These are phyloP conservation scores for Lota lota DNA, from an alignment of 2,113 vertebrate genomes.

Conservation along the genomic window DNA sequence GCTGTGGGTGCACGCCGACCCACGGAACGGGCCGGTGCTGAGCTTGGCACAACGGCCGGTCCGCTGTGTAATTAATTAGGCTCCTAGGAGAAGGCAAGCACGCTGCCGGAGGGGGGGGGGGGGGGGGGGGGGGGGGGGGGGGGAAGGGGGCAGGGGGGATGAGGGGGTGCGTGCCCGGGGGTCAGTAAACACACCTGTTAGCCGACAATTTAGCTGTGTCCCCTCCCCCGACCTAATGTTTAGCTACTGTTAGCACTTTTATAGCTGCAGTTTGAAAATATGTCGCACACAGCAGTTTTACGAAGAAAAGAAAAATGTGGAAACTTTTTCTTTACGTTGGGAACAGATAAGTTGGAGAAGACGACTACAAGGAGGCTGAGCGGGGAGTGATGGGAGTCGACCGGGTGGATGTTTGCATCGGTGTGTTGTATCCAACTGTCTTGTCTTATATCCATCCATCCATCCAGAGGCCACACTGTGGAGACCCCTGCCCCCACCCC, in stretches of 20 bases:
- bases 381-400: no score
- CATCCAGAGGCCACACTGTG: no score
- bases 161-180: no score
- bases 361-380: background rate
- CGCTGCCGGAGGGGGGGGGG: conserved; percentile 1
- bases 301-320: no score
- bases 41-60: conserved; percentile 10
- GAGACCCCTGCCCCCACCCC: no score
- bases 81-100: background rate
- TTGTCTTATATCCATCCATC: no score
- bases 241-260: conserved; percentile 11
- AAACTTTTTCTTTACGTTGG: background rate
- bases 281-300: conserved; percentile 3
- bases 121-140: no score
- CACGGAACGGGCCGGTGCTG: conserved; percentile 11
- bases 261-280: background rate
- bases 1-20: background rate
- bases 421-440: no score
- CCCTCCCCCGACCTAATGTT: background rate
- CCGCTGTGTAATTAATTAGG: conserved; percentile 22
- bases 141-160: no score
- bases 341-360: background rate
- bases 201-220: background rate
- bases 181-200: conserved; percentile 32
- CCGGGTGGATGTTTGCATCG: no score